phyloP scores from a whole-genome alignment of 1,140 invertebrate species.

The Bathynomus jamesi region DNA sequence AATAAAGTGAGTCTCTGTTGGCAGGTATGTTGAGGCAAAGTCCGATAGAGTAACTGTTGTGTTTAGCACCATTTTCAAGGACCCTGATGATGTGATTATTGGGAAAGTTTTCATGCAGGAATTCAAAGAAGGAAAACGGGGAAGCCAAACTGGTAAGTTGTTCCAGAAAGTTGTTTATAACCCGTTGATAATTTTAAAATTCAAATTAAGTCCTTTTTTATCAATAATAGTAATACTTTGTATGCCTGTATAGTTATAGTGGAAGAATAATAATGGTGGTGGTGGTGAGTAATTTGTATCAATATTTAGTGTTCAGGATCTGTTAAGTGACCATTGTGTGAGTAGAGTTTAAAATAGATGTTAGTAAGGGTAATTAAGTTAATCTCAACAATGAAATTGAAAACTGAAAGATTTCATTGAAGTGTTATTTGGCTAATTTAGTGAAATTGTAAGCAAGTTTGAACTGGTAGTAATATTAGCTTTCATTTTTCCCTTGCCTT shows the following conservation, averaged over 20 bases:
- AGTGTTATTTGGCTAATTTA: no score
- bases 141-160: conserved; percentile 73
- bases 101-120: conserved; percentile 99
- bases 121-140: conserved; percentile 93
- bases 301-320: no score
- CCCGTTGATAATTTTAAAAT: not conserved
- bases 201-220: not conserved
- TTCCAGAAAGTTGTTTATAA: not conserved
- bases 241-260: no score
- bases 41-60: conserved; percentile 97
- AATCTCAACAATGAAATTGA: no score
- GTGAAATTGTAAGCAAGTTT: no score
- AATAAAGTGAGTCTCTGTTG: no score
- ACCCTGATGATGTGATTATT: conserved; percentile 96
- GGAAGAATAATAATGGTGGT: no score
- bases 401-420: no score
- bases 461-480: not conserved
- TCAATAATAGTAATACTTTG: not conserved
- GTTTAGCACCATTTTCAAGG: conserved; percentile 97
- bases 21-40: conserved; percentile 94
- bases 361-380: no score
- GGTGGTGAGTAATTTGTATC: no score
- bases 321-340: no score
- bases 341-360: no score
- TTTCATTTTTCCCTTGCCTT: conserved; percentile 38